Base-by-base conservation (phyloP, 2,797 vertebrate species). In the Hemibagrus guttatus region DNA sequence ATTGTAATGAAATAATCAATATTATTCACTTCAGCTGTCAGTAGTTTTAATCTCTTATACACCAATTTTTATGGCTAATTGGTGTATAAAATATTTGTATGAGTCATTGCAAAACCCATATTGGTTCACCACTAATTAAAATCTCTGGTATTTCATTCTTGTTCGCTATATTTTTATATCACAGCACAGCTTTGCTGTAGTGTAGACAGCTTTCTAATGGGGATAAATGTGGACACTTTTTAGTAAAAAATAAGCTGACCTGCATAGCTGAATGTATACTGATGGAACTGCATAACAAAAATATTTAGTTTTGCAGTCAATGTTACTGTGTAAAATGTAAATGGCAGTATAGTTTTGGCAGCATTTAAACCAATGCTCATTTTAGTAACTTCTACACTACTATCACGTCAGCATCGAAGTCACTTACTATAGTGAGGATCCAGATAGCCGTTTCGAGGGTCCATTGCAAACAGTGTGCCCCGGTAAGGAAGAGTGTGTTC, bases 361-460 rank as follows among this genome's bases (percentile, higher is more conserved):
- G 8, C 17, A 56, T 28, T 13, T 26, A 49, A 46, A 49, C 23
- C 0, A 5, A 31, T 35, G 52, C 8, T 31, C 2, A 74, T 26
- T 52, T n/a, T 8, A 74, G n/a, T 16, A 72, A 26, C 9, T 28
- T 59, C 9, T 28, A 35, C 52, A 56, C 5, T 72, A 63, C 4
- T 66, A 35, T 81, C 1, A 66, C 42, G 69, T 56, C 39, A 46
- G 58, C 21, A 26, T n/a, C 35, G 23, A 28, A 59, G 39, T 74
- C 26, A 97, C 96, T 96, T 95, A 99, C 98, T 92, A 83, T 99
- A 99, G 90, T 99, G 97, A 46, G 97, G 94, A 82, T 99, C 98
- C 92, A 99, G 94, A 93, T 99, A 99, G 87, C 97, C 97, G 0
- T 98, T 98, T 68, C 97, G 95, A 86, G 97, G 97, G 92, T 99